Percentiles rank a stretch among this genome's conserved stretches.
phyloP scores from a whole-genome alignment of 2,888 invertebrate genomes.

The Drosophila bunnanda region DNA sequence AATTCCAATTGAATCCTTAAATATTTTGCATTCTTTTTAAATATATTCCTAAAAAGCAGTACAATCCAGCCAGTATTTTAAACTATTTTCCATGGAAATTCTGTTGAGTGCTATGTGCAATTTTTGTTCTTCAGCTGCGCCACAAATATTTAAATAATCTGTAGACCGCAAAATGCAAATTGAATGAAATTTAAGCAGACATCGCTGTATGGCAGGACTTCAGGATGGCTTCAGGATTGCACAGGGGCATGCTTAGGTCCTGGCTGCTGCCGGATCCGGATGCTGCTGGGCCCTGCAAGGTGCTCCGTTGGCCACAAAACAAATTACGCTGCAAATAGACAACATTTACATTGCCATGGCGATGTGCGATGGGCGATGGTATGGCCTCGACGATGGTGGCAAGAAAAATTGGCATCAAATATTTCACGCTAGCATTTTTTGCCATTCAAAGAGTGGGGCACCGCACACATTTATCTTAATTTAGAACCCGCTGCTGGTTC shows the following conservation, averaged over 20 bases:
- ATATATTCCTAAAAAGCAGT: accelerated
- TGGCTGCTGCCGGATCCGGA: background rate
- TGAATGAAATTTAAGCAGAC: constrained; percentile 45
- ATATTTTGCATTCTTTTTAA: background rate
- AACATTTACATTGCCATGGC: constrained; percentile 62
- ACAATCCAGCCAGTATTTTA: background rate
- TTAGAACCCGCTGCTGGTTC: constrained; percentile 54
- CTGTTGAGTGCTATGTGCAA: background rate
- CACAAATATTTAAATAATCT: constrained; percentile 65
- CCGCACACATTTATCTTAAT: constrained; percentile 70
- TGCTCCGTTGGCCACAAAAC: constrained; percentile 55
- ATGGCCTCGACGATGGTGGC: constrained; percentile 15
- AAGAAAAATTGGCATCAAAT: constrained; percentile 69
- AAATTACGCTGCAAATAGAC: constrained; percentile 65
- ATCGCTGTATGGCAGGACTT: constrained; percentile 8
- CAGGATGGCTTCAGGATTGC: constrained; percentile 31
- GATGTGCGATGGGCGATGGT: constrained; percentile 10
- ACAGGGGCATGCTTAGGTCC: constrained; percentile 27
- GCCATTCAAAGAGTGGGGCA: constrained; percentile 12
- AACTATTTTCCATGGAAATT: background rate
- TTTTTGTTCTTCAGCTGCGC: constrained; percentile 35
- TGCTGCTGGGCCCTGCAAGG: constrained; percentile 16
- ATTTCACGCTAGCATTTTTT: constrained; percentile 60
- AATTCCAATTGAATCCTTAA: background rate
- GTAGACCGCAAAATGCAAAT: constrained; percentile 62